Percentiles rank a stretch among this genome's conserved stretches.
phyloP scores from a whole-genome alignment of 1,140 invertebrate genomes.

The Solenopsis invicta region DNA sequence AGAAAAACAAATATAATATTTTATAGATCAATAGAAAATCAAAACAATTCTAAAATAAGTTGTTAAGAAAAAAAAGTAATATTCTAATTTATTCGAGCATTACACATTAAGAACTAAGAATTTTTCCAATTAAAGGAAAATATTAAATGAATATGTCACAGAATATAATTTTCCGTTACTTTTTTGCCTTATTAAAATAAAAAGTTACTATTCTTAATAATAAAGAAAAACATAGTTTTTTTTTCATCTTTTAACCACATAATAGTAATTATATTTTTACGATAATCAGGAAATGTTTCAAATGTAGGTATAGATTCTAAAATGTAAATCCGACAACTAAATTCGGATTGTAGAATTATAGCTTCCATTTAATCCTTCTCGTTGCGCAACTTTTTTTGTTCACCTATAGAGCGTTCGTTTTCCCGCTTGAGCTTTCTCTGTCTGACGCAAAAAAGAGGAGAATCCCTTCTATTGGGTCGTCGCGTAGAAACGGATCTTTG shows the following conservation, averaged over 20 bases:
- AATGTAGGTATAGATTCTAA: background rate
- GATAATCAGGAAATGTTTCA: background rate
- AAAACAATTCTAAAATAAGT: background rate
- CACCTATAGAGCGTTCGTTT: background rate
- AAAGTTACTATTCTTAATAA: background rate
- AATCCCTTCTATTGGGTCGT: background rate
- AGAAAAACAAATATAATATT: conserved; percentile 13
- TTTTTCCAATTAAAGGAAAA: background rate
- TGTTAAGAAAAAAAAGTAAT: background rate
- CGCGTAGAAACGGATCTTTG: conserved; percentile 30
- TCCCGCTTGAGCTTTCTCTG: background rate
- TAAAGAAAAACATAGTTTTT: background rate
- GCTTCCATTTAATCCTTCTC: background rate
- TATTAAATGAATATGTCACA: background rate
- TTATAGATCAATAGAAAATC: background rate
- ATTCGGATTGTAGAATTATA: background rate
- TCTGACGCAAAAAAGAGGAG: background rate
- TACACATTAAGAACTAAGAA: background rate
- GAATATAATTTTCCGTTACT: background rate
- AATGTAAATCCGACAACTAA: conserved; percentile 3
- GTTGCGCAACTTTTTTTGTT: background rate
- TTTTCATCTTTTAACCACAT: background rate
- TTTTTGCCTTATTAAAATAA: background rate
- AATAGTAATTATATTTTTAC: background rate
- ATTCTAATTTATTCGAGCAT: background rate